These are phyloP conservation scores for Coregonus suidteri DNA, from an alignment of 2,797 vertebrate genomes.

Conservation along the genomic window DNA sequence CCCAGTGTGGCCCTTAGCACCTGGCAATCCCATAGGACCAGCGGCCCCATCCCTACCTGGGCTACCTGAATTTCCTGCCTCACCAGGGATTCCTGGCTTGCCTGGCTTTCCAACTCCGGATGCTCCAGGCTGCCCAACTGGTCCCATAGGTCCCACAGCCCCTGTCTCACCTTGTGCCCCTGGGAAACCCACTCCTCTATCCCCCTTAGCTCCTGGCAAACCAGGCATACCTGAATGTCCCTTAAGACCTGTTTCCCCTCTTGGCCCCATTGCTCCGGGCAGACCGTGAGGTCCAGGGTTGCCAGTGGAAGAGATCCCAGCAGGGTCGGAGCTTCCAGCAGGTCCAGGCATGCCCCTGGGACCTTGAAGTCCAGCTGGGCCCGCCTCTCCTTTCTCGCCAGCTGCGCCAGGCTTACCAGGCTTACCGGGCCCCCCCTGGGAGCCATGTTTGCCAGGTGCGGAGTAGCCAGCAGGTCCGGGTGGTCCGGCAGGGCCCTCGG, in stretches of 20 bases:
- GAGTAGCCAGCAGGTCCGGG: constrained; percentile 88
- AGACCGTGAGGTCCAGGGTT: constrained; percentile 87
- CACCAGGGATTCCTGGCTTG: constrained; percentile 82
- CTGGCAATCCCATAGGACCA: constrained; percentile 82
- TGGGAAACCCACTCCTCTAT: constrained; percentile 81
- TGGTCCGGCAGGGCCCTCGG: constrained; percentile 84
- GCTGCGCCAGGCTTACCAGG: constrained; percentile 81
- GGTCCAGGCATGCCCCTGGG: constrained; percentile 86
- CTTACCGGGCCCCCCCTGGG: constrained; percentile 90
- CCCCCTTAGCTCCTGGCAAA: constrained; percentile 87
- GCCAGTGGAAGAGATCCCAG: constrained; percentile 86
- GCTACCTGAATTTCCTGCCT: constrained; percentile 88
- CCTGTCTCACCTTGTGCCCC: constrained; percentile 87
- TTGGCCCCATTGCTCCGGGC: constrained; percentile 82
- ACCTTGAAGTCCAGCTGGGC: constrained; percentile 84
- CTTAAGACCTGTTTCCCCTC: constrained; percentile 86
- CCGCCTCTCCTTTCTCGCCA: constrained; percentile 88
- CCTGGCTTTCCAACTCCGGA: constrained; percentile 88
- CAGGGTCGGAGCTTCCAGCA: constrained; percentile 84
- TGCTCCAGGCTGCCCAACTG: constrained; percentile 80
- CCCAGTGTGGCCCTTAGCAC: constrained; percentile 88
- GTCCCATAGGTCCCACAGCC: constrained; percentile 80
- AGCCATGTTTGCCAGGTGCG: constrained; percentile 86
- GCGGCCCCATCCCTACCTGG: constrained; percentile 83
- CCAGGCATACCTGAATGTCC: constrained; percentile 89